Evolutionary conservation across 2,797 vertebrate species (phyloP), one percentile per base, ranked within the genome.

Genomic region (Parauchenoglanis punctatus): DNA sequence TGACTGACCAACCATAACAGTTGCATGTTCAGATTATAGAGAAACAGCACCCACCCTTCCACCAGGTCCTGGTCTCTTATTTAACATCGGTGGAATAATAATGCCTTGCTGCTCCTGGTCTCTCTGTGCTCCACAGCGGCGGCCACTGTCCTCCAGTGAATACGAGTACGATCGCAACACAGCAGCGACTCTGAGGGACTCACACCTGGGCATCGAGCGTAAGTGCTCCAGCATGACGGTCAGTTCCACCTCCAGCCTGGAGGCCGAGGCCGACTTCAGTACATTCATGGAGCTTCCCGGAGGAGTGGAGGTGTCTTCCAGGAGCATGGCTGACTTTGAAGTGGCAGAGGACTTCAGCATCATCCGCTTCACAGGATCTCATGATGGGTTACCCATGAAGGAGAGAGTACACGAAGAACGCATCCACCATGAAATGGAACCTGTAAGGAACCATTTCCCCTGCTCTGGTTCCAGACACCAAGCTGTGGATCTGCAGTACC

Each of bases 221-320:
- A 97, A 97, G 92, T 97, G 96, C 92, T 97, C 96, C 90, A 97
- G 96, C 94, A 97, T 97, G 93, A 97, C 96, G 0, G 96, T 97
- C 94, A 97, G 96, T 92, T 97, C 96, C n/a, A 96, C 97, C 0
- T 97, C 97, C 89, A 97, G 96, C 92, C 94, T 97, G 77, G 96
- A 97, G 88, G 96, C 96, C 0, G 96, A 97, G 88, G 96, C 96
- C 89, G 97, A 97, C 93, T 97, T 97, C 94, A 96, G 96, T 0
- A 94, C 96, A 77, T 96, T 96, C 0, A 94, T 96, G 1, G 96
- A 97, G 93, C 96, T 95, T 91, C 96, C 96, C 0, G 94, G 95
- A 44, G 96, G 95, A 82, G 93, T 94, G 6, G 98, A 99, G 91
- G 97, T 98, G 90, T 96, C 97, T 93, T 96, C 97, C 49, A 96